These are phyloP conservation scores for Peromyscus aztecus DNA, from an alignment of 2,797 vertebrate species.

Conservation along the genomic window DNA sequence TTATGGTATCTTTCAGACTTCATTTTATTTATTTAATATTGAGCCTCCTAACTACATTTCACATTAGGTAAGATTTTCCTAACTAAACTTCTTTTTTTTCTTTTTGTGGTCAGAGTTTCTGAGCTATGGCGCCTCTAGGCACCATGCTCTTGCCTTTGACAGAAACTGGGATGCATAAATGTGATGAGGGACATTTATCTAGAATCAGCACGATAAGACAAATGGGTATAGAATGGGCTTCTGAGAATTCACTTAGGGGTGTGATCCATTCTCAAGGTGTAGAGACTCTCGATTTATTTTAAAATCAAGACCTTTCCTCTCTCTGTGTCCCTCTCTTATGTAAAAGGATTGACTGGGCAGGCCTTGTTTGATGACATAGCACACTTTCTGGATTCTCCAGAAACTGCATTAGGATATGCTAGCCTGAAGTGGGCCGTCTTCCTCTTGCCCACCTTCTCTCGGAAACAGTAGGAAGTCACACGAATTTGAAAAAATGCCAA, in stretches of 20 bases:
- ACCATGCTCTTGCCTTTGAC: neutral
- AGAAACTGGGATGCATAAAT: neutral
- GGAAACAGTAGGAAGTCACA: neutral
- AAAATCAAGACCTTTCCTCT: neutral
- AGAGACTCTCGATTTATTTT: neutral
- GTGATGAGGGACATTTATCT: neutral
- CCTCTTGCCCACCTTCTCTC: neutral
- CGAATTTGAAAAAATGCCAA: neutral
- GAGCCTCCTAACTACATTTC: neutral
- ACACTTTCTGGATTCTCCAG: no score
- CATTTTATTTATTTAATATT: neutral
- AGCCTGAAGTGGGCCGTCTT: neutral
- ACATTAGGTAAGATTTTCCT: neutral
- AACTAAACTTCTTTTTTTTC: neutral
- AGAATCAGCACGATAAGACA: neutral
- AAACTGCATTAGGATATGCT: neutral
- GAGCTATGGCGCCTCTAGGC: neutral
- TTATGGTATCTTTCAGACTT: neutral
- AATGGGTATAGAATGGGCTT: neutral
- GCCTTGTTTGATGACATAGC: neutral
- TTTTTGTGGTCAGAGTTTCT: neutral
- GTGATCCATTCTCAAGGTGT: neutral
- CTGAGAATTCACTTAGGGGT: neutral
- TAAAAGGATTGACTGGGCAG: neutral
- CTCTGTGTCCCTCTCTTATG: neutral